Evolutionary conservation across 1,140 invertebrate species (phyloP).

Genomic region (Drosophila santomea): DNA sequence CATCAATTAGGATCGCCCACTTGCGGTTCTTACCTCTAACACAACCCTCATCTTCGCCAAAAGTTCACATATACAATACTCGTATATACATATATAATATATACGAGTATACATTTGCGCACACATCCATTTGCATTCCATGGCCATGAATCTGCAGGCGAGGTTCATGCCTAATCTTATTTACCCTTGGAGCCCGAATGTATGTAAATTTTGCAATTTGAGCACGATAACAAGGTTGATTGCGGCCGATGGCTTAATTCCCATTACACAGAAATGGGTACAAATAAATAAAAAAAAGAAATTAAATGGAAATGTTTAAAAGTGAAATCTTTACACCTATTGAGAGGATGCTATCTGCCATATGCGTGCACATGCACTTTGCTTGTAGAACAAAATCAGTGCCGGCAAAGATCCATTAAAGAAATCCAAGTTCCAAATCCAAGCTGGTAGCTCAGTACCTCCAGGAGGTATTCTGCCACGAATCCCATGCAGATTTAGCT

Average conservation of each 20-base stretch:
- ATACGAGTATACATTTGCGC: background rate
- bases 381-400: slow-evolving; percentile 23
- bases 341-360: slow-evolving; percentile 16
- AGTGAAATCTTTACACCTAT: slow-evolving; percentile 29
- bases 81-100: background rate
- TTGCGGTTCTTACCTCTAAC: slow-evolving; percentile 5
- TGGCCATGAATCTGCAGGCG: slow-evolving; percentile 23
- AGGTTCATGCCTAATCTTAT: slow-evolving; percentile 30
- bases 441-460: background rate
- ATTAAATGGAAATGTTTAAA: background rate
- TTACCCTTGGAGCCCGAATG: slow-evolving; percentile 29
- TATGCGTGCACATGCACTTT: slow-evolving; percentile 43
- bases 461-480: slow-evolving; percentile 1
- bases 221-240: slow-evolving; percentile 43
- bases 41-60: background rate
- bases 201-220: slow-evolving; percentile 42
- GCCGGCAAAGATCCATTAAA: slow-evolving; percentile 19
- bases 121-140: slow-evolving; percentile 22
- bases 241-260: slow-evolving; percentile 39
- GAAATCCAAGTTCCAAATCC: slow-evolving; percentile 31
- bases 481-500: too few species aligned
- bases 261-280: slow-evolving; percentile 13
- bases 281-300: background rate
- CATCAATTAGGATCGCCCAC: slow-evolving; percentile 32
- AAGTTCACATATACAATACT: slow-evolving; percentile 2